Percentiles rank a stretch among this genome's conserved stretches.
phyloP scores from a whole-genome alignment of 2,888 invertebrate species.

The Axea sp. region DNA sequence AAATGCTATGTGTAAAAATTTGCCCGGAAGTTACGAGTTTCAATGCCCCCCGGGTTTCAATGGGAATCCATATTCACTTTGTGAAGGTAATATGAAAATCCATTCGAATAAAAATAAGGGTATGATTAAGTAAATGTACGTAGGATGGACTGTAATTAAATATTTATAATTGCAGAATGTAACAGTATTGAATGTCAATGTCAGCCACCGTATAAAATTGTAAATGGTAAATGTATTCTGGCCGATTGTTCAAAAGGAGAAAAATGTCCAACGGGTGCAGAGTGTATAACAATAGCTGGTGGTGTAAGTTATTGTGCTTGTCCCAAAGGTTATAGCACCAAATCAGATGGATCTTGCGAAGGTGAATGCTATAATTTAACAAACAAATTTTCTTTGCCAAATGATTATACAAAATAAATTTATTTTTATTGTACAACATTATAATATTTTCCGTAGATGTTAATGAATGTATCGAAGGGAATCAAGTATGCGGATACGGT shows the following conservation, averaged over 20 bases:
- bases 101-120: neutral
- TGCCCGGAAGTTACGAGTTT: too few relatives aligned
- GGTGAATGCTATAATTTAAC: conserved; percentile 68
- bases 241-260: conserved; percentile 90
- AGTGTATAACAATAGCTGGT: conserved; percentile 93
- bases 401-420: too few relatives aligned
- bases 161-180: conserved; percentile 82
- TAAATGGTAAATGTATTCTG: conserved; percentile 90
- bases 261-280: conserved; percentile 91
- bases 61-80: conserved; percentile 93
- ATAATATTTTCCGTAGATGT: conserved; percentile 82
- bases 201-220: conserved; percentile 91
- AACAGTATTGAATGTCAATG: conserved; percentile 91
- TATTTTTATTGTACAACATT: neutral
- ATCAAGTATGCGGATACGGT: conserved; percentile 90
- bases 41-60: conserved; percentile 93
- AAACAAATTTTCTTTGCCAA: too few relatives aligned
- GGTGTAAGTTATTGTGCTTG: conserved; percentile 96
- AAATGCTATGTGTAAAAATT: too few relatives aligned
- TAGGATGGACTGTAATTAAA: neutral
- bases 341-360: conserved; percentile 89
- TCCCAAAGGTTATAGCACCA: conserved; percentile 90
- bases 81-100: conserved; percentile 82
- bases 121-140: neutral
- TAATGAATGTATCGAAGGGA: conserved; percentile 89